phyloP scores from a whole-genome alignment of 2,888 invertebrate species.

The Endotricha flammealis region DNA sequence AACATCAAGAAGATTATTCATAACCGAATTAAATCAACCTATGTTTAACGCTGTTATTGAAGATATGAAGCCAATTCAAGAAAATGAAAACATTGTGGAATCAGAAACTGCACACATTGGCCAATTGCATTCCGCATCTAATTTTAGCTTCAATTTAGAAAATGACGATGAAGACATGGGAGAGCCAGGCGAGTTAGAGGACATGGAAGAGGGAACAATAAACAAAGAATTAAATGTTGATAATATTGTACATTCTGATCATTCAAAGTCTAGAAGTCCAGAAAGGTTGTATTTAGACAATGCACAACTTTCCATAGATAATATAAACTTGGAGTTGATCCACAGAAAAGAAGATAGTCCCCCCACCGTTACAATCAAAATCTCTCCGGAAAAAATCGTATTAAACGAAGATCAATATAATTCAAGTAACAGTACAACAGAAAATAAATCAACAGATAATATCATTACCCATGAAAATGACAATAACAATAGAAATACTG shows the following conservation, averaged over 20 bases:
- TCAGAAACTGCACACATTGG: constrained; percentile 8
- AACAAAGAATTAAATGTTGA: constrained; percentile 1
- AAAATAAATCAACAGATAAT: constrained; percentile 9
- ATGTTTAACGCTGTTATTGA: constrained; percentile 39
- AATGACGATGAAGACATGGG: background rate
- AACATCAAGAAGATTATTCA: constrained; percentile 32
- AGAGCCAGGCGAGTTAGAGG: background rate
- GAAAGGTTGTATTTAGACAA: background rate
- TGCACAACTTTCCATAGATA: background rate
- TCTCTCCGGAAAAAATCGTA: background rate
- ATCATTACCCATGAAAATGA: constrained; percentile 11
- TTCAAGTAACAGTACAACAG: background rate
- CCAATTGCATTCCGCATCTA: background rate
- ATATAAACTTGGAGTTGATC: background rate
- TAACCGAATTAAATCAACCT: constrained; percentile 35
- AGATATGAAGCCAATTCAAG: constrained; percentile 24
- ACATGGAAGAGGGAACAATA: background rate
- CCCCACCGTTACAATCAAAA: background rate
- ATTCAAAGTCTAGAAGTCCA: constrained; percentile 1
- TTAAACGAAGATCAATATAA: background rate
- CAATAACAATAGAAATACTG: constrained; percentile 20
- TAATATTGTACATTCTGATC: background rate
- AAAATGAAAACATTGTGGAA: constrained; percentile 10
- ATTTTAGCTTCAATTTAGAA: background rate
- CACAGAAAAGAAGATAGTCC: background rate